Conservation (phyloP, 2,888 invertebrate genomes). For the Acronicta psi region DNA sequence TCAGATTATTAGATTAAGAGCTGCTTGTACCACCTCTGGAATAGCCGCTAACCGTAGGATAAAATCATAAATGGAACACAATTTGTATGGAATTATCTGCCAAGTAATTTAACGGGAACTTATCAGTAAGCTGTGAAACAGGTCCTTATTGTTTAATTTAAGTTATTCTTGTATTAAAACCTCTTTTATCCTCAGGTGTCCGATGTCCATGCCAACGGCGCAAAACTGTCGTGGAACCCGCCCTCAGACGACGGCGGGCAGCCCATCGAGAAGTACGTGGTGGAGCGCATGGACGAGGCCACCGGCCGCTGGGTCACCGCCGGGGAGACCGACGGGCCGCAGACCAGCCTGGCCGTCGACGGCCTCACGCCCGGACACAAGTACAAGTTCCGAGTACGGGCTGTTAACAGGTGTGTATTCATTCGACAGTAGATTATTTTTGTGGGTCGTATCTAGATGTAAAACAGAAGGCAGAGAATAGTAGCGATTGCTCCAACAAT, state of each 20-base stretch:
- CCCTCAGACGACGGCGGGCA: slow-evolving; percentile 98
- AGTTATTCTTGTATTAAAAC: slow-evolving; percentile 1
- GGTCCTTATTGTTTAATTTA: no score
- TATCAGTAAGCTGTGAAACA: no score
- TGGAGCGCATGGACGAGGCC: slow-evolving; percentile 98
- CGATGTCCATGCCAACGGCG: slow-evolving; percentile 96
- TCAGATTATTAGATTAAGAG: no score
- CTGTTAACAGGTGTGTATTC: slow-evolving; percentile 93
- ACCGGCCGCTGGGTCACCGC: slow-evolving; percentile 98
- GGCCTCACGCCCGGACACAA: slow-evolving; percentile 97
- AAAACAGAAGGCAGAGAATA: no score
- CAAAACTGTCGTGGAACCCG: slow-evolving; percentile 96
- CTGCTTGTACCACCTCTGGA: no score
- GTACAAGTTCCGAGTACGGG: slow-evolving; percentile 99
- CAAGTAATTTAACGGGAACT: no score
- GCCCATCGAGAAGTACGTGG: slow-evolving; percentile 97
- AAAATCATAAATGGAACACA: no score
- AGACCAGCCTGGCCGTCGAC: slow-evolving; percentile 93
- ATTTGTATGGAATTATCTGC: no score
- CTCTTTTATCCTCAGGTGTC: slow-evolving; percentile 79
- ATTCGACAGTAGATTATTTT: no score
- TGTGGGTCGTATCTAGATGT: no score
- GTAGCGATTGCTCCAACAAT: no score
- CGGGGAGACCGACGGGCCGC: slow-evolving; percentile 96
- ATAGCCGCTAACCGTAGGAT: no score